Percentiles rank a stretch among this genome's conserved stretches.
These are phyloP conservation scores for Tipula vernalis DNA, from an alignment of 2,888 invertebrate species.

Conservation along the genomic window DNA sequence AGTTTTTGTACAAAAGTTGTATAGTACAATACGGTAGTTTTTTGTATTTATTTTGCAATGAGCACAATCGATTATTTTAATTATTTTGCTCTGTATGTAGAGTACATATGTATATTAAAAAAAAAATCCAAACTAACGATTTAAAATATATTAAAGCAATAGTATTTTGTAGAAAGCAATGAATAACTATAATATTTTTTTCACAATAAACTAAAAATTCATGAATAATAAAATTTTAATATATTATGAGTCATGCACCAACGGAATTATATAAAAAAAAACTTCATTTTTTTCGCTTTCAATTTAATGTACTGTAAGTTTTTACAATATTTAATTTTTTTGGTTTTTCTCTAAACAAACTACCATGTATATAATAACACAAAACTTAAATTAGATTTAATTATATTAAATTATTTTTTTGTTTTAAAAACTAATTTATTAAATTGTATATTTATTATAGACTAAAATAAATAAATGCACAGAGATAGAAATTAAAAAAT, in stretches of 20 bases:
- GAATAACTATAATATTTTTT: background rate
- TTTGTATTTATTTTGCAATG: background rate
- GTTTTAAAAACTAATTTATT: background rate
- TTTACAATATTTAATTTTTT: background rate
- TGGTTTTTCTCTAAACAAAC: background rate
- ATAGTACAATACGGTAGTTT: background rate
- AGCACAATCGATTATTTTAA: slow-evolving; percentile 4
- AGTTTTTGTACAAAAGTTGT: background rate
- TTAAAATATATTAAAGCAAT: background rate
- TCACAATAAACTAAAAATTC: background rate
- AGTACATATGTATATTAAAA: background rate
- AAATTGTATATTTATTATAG: background rate
- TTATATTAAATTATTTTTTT: background rate
- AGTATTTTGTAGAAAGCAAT: background rate
- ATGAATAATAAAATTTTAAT: background rate
- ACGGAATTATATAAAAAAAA: slow-evolving; percentile 4
- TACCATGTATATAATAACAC: background rate
- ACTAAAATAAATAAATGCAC: background rate
- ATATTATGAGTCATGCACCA: slow-evolving; percentile 4
- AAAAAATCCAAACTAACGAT: background rate
- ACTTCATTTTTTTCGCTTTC: background rate
- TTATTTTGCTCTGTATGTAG: background rate
- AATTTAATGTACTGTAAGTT: background rate
- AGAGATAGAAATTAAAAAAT: background rate
- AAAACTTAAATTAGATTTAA: background rate